Conservation (phyloP, 2,888 invertebrate species). For the Rugalucina vietnamica region DNA sequence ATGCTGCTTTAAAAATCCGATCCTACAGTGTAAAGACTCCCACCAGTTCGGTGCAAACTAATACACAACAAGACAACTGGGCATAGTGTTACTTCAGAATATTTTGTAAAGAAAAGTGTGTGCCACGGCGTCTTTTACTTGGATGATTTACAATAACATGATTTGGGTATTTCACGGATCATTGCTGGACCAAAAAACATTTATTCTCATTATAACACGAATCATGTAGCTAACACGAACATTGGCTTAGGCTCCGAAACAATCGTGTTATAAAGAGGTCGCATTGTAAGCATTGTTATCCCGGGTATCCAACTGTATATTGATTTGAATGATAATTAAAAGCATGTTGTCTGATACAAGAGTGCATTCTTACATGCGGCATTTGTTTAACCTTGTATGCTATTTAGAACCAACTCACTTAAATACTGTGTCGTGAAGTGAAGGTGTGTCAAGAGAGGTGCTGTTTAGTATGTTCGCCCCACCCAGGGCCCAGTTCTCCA, state of each 20-base stretch:
- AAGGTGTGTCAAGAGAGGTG: not conserved
- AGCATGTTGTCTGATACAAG: too few relatives aligned
- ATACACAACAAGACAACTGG: not conserved
- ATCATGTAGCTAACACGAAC: too few relatives aligned
- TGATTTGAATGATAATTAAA: too few relatives aligned
- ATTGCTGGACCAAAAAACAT: too few relatives aligned
- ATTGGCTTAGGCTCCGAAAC: too few relatives aligned
- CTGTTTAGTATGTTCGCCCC: not conserved
- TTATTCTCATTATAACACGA: too few relatives aligned
- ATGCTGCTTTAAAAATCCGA: not conserved
- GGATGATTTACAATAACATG: not conserved
- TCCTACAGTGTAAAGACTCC: not conserved
- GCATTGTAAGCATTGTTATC: too few relatives aligned
- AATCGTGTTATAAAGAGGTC: too few relatives aligned
- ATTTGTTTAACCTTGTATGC: not conserved
- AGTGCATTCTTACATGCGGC: not conserved
- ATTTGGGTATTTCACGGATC: too few relatives aligned
- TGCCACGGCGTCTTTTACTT: not conserved
- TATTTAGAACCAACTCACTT: not conserved
- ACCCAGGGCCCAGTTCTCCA: constrained; percentile 25
- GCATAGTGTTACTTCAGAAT: not conserved
- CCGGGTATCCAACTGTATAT: too few relatives aligned
- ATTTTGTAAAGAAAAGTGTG: not conserved
- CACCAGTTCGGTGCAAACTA: not conserved
- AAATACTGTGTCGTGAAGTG: not conserved